A percentile compares a stretch with the other conserved stretches of the same genome.
Conservation (phyloP, 2,113 vertebrate genomes). For the Herpetotheres cachinnans region DNA sequence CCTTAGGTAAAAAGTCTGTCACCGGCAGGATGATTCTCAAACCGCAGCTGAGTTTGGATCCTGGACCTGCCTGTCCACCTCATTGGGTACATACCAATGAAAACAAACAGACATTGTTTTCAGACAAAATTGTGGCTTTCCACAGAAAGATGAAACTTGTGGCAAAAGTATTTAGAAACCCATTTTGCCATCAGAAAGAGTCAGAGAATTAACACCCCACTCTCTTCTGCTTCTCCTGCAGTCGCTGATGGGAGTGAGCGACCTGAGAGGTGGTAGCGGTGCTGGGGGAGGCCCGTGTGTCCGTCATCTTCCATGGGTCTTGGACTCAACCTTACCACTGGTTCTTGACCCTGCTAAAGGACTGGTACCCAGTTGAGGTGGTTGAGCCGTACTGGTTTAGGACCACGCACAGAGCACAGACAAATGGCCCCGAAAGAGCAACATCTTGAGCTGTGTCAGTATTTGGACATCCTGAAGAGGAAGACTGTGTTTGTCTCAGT, state of each 20-base stretch:
- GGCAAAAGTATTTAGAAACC: background rate
- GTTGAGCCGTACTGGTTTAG: rapidly evolving
- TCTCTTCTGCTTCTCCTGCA: background rate
- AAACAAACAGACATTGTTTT: background rate
- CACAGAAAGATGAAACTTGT: background rate
- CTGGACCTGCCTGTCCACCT: background rate
- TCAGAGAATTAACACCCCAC: background rate
- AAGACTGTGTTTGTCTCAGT: background rate
- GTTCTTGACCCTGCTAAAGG: background rate
- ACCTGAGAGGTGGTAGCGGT: rapidly evolving
- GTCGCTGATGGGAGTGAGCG: rapidly evolving
- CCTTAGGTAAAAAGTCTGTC: background rate
- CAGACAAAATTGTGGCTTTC: background rate
- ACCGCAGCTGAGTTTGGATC: background rate
- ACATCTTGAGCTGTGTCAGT: background rate
- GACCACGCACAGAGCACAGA: rapidly evolving
- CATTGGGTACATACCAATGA: background rate
- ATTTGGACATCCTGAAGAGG: background rate
- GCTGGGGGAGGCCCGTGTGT: rapidly evolving
- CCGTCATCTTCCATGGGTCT: background rate
- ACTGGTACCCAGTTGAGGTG: rapidly evolving
- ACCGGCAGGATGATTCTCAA: background rate
- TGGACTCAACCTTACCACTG: rapidly evolving
- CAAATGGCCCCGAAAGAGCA: background rate
- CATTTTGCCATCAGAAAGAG: background rate